phyloP scores from a whole-genome alignment of 2,113 vertebrate species.

The Hypocryptadius cinnamomeus region DNA sequence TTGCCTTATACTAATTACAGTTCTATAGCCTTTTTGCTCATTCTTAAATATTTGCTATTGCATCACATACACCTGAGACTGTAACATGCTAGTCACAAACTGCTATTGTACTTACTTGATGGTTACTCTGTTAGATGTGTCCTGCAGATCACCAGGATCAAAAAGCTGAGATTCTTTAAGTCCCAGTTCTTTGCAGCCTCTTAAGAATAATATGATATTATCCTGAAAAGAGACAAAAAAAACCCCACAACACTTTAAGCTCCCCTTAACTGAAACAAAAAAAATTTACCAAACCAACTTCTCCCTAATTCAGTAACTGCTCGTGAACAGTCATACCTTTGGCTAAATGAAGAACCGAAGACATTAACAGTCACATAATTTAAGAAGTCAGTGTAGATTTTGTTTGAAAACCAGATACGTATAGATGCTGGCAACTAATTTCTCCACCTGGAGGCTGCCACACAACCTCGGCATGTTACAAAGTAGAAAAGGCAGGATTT shows the following conservation, averaged over 20 bases:
- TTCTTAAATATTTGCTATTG: background rate
- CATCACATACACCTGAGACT: background rate
- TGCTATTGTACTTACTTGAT: constrained; percentile 80
- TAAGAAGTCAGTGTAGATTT: background rate
- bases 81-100: background rate
- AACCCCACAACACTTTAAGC: background rate
- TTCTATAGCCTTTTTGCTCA: background rate
- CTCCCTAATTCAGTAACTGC: background rate
- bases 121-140: constrained; percentile 78
- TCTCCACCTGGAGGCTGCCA: background rate
- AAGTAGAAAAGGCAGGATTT: background rate
- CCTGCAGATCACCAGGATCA: constrained; percentile 92
- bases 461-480: background rate
- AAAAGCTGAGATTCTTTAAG: constrained; percentile 97
- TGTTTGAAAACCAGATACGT: background rate
- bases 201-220: constrained; percentile 90
- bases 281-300: background rate
- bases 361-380: background rate
- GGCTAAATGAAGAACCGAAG: background rate
- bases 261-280: background rate
- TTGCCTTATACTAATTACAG: background rate
- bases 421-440: background rate
- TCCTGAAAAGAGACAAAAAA: constrained; percentile 76
- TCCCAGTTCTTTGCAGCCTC: constrained; percentile 92
- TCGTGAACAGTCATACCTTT: background rate